phyloP scores from a whole-genome alignment of 2,113 vertebrate species.

The Heterotilapia buettikoferi region DNA sequence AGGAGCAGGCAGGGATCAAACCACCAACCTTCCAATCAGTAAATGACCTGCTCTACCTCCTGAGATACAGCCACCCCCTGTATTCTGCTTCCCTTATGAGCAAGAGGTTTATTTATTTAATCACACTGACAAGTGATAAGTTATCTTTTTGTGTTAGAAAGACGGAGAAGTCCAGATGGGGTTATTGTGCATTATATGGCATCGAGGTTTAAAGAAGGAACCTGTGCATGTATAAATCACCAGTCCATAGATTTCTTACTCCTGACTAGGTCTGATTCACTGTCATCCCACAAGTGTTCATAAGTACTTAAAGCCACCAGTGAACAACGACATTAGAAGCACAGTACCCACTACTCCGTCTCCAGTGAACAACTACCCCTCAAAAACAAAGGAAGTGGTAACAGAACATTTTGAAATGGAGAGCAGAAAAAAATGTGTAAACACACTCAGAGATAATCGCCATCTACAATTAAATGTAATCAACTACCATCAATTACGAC shows the following conservation, averaged over 20 bases:
- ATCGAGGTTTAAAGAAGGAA: not conserved
- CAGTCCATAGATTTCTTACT: not conserved
- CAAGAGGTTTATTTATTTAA: not conserved
- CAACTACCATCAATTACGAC: fast-evolving
- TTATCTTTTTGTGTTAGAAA: not conserved
- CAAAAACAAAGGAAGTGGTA: not conserved
- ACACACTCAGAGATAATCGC: not conserved
- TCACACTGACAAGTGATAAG: not conserved
- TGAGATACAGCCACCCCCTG: not conserved
- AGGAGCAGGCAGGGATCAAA: not conserved
- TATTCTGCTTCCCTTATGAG: not conserved
- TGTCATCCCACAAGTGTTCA: not conserved
- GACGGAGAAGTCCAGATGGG: not conserved
- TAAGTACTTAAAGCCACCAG: not conserved
- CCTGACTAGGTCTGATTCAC: not conserved
- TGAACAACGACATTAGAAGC: not conserved
- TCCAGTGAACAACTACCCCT: not conserved
- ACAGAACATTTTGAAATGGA: not conserved
- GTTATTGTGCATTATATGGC: not conserved
- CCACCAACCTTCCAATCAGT: not conserved
- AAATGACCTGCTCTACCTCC: not conserved
- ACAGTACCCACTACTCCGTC: not conserved
- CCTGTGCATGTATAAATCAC: not conserved
- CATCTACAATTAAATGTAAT: not conserved
- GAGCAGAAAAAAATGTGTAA: not conserved